A percentile compares a stretch with the other conserved stretches of the same genome.
Evolutionary conservation across 2,888 invertebrate species (phyloP).

Genomic region (Lucinisca nassula): DNA sequence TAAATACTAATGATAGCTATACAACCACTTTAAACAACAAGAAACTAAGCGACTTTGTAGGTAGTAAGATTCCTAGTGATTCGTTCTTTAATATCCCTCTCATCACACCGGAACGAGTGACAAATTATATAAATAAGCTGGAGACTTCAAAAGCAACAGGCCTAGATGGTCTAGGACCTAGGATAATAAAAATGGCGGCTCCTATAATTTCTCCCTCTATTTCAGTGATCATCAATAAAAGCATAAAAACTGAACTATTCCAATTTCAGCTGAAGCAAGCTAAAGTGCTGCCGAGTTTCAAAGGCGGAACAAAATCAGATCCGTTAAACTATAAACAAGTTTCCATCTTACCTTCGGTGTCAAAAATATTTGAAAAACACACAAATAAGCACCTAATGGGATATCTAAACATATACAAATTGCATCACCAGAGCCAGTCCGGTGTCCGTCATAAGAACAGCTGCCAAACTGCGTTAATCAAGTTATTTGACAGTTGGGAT

Average conservation of each 20-base stretch:
- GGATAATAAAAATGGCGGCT: not conserved
- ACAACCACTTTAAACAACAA: not conserved
- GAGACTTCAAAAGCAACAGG: not conserved
- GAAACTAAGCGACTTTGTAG: not conserved
- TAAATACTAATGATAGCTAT: not conserved
- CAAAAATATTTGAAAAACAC: not conserved
- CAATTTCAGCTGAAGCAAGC: not conserved
- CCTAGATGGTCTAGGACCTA: not conserved
- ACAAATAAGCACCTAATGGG: not conserved
- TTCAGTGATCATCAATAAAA: not conserved
- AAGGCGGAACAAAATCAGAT: not conserved
- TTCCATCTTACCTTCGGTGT: not conserved
- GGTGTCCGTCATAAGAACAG: no score
- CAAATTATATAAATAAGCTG: not conserved
- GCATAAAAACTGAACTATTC: not conserved
- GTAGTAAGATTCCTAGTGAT: not conserved
- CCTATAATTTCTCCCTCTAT: not conserved
- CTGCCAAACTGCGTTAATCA: not conserved
- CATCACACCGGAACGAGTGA: not conserved
- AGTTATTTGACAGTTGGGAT: not conserved
- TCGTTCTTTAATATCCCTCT: not conserved
- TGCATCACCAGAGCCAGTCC: not conserved
- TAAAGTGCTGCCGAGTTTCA: not conserved
- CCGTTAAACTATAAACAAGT: not conserved
- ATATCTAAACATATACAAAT: not conserved